These are phyloP conservation scores for Noctuana brunneofusca DNA, from an alignment of 2,888 invertebrate genomes.

Conservation along the genomic window DNA sequence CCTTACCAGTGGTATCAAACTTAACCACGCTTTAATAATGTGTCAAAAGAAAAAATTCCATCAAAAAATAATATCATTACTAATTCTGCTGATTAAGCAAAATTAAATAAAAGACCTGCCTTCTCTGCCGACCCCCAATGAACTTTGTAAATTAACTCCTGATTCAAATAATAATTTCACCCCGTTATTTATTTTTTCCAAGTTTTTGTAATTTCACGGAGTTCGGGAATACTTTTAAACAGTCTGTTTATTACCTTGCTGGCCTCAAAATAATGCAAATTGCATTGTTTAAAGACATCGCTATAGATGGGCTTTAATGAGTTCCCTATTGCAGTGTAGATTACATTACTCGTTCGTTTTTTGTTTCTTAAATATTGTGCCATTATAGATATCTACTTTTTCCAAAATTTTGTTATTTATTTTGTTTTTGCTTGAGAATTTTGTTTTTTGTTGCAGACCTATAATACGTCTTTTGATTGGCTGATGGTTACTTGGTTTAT, in stretches of 20 bases:
- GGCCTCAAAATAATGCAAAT: slow-evolving; percentile 17
- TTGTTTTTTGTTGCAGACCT: too few species aligned
- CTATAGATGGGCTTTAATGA: slow-evolving; percentile 11
- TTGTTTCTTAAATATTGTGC: background rate
- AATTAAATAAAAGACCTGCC: slow-evolving; percentile 26
- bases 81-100: background rate
- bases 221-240: slow-evolving; percentile 2
- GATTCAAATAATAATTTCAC: slow-evolving; percentile 40
- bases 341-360: background rate
- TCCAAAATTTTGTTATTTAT: background rate
- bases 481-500: too few species aligned
- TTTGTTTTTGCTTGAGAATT: too few species aligned
- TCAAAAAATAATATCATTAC: background rate
- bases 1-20: too few species aligned
- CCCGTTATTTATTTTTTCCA: slow-evolving; percentile 38
- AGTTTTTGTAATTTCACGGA: slow-evolving; percentile 16
- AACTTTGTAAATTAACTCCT: slow-evolving; percentile 43
- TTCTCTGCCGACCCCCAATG: slow-evolving; percentile 36
- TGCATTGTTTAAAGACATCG: slow-evolving; percentile 20
- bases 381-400: background rate
- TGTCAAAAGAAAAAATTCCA: background rate
- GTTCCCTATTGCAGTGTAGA: slow-evolving; percentile 1
- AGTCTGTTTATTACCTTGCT: slow-evolving; percentile 23
- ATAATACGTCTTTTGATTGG: too few species aligned
- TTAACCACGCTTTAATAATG: too few species aligned